These are phyloP conservation scores for Gymnocypris eckloni DNA, from an alignment of 2,797 vertebrate genomes.

Conservation along the genomic window DNA sequence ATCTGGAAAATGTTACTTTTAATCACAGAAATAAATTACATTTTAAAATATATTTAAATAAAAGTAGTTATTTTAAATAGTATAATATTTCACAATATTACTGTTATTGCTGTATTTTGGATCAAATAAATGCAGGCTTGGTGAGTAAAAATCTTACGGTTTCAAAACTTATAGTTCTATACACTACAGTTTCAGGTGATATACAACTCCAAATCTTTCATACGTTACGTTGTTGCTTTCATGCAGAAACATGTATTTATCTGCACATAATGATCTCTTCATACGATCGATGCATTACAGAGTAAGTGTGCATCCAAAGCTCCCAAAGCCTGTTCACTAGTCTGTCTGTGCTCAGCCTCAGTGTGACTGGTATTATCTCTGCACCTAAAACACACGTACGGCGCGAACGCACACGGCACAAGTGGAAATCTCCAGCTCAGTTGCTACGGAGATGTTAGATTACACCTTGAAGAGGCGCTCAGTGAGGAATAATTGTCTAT, in stretches of 20 bases:
- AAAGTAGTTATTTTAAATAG: no score
- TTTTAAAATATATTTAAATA: no score
- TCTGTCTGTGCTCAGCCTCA: slow-evolving; percentile 18
- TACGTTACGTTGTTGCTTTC: not conserved
- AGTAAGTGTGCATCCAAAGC: slow-evolving; percentile 4
- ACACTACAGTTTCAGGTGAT: not conserved
- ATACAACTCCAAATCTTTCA: not conserved
- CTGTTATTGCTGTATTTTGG: no score
- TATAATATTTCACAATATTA: no score
- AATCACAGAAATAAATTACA: no score
- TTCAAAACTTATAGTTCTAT: no score
- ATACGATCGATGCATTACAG: not conserved
- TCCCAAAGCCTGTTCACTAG: slow-evolving; percentile 4
- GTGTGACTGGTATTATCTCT: slow-evolving; percentile 28
- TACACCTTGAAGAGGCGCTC: slow-evolving; percentile 62
- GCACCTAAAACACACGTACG: slow-evolving; percentile 34
- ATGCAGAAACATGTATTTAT: not conserved
- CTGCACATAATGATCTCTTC: not conserved
- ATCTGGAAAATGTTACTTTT: no score
- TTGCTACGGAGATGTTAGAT: slow-evolving; percentile 54
- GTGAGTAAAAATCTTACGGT: no score
- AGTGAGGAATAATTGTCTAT: slow-evolving; percentile 61
- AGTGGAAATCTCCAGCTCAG: slow-evolving; percentile 55
- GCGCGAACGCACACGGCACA: slow-evolving; percentile 39
- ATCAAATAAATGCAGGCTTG: no score